A percentile compares a stretch with the other conserved stretches of the same genome.
Conservation (phyloP, 2,797 vertebrate genomes). For the Mormyrops attenuatus region DNA sequence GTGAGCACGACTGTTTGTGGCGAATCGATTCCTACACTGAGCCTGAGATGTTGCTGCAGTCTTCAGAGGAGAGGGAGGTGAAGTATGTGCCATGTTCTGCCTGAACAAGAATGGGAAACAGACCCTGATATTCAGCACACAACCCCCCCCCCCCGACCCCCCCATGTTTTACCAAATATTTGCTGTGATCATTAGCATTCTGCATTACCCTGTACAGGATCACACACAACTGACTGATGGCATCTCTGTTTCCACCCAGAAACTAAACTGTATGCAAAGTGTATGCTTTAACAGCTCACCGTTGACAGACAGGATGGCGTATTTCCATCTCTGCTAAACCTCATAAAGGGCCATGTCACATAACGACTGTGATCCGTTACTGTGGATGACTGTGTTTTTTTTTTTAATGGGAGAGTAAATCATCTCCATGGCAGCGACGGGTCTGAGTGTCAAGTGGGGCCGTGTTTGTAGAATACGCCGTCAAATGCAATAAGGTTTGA, state of each 20-base stretch:
- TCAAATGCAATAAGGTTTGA: background rate
- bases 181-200: slow-evolving; percentile 52
- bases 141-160: background rate
- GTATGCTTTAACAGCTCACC: slow-evolving; percentile 28
- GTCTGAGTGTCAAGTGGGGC: background rate
- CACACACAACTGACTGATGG: slow-evolving; percentile 59
- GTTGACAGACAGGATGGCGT: slow-evolving; percentile 55
- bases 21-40: background rate
- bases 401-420: background rate
- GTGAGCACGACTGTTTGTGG: background rate
- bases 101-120: background rate
- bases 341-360: slow-evolving; percentile 48
- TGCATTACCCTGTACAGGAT: slow-evolving; percentile 48
- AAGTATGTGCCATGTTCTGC: background rate
- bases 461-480: background rate
- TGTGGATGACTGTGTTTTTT: background rate
- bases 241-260: slow-evolving; percentile 55
- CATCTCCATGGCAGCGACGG: background rate
- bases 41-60: background rate
- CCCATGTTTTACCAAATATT: background rate
- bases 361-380: background rate
- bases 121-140: background rate
- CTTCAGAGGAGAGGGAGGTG: background rate
- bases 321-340: slow-evolving; percentile 56
- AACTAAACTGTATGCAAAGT: slow-evolving; percentile 58